Conservation (phyloP, 2,888 invertebrate genomes). For the Galerucella pusilla region DNA sequence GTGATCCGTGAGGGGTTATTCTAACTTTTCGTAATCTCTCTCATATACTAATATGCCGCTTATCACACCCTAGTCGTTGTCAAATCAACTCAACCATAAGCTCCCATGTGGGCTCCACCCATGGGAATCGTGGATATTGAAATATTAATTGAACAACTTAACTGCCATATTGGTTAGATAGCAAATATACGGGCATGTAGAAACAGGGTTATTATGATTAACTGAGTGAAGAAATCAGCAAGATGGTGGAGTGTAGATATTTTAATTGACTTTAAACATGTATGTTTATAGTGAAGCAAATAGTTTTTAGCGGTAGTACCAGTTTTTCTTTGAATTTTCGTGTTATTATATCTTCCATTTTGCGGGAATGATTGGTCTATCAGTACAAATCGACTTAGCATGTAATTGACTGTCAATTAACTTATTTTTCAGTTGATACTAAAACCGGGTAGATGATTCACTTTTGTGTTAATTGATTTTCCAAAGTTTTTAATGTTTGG, state of each 20-base stretch:
- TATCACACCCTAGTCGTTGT: slow-evolving; percentile 55
- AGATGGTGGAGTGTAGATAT: neutral
- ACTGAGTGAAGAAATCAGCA: slow-evolving; percentile 17
- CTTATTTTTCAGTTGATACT: too few species aligned
- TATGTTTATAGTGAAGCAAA: neutral
- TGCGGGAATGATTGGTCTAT: too few species aligned
- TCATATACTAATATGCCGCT: slow-evolving; percentile 46
- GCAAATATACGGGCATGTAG: slow-evolving; percentile 23
- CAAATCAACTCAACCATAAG: slow-evolving; percentile 49
- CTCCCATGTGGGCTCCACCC: slow-evolving; percentile 39
- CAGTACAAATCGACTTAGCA: too few species aligned
- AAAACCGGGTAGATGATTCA: too few species aligned
- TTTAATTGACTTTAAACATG: slow-evolving; percentile 19
- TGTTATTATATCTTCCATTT: too few species aligned
- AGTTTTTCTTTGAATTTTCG: too few species aligned
- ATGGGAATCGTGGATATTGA: slow-evolving; percentile 38
- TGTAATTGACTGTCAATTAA: too few species aligned
- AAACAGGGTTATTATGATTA: slow-evolving; percentile 11
- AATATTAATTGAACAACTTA: slow-evolving; percentile 40
- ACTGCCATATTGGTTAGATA: slow-evolving; percentile 30
- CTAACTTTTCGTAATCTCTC: slow-evolving; percentile 34
- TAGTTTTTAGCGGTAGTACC: too few species aligned
- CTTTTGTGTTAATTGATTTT: too few species aligned
- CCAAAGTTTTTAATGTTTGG: too few species aligned
- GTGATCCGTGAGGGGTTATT: slow-evolving; percentile 49